Evolutionary conservation across 30 jellyfish, hydroid and myxozoan species (phyloP).

Genomic region (Chrysaora quinquecirrha): DNA sequence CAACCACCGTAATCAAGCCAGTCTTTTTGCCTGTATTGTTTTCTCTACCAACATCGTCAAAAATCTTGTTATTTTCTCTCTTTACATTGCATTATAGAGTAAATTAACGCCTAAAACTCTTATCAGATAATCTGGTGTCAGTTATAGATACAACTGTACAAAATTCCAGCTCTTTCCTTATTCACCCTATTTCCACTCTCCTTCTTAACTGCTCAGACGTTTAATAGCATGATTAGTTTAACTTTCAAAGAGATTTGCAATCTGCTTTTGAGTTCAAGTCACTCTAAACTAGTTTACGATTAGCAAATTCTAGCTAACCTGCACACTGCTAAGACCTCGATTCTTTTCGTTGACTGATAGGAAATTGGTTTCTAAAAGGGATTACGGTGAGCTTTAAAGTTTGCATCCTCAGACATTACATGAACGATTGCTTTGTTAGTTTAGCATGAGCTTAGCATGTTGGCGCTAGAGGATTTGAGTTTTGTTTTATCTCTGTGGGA

Average conservation of each 20-base stretch:
- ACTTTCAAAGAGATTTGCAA: conserved; percentile 19
- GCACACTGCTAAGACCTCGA: neutral
- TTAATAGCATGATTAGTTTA: conserved; percentile 35
- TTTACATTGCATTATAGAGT: neutral
- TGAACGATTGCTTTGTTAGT: conserved; percentile 67
- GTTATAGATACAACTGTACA: neutral
- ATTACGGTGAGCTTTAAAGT: conserved; percentile 76
- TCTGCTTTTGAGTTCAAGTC: conserved; percentile 22
- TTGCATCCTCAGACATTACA: conserved; percentile 69
- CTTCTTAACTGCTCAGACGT: conserved; percentile 51
- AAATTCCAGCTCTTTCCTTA: neutral
- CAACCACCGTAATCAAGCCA: no score
- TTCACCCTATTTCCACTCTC: neutral
- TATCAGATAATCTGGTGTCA: neutral
- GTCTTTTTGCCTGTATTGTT: no score
- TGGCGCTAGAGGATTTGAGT: conserved; percentile 77
- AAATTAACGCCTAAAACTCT: neutral
- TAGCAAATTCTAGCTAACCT: neutral
- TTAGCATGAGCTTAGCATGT: conserved; percentile 61
- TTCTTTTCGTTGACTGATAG: conserved; percentile 42
- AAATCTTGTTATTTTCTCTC: neutral
- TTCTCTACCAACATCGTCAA: no score
- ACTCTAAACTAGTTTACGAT: conserved; percentile 25
- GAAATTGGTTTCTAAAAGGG: conserved; percentile 79
- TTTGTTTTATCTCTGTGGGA: conserved; percentile 73